These are phyloP conservation scores for Philotrypesis tridentata DNA, from an alignment of 1,140 invertebrate species.

Conservation along the genomic window DNA sequence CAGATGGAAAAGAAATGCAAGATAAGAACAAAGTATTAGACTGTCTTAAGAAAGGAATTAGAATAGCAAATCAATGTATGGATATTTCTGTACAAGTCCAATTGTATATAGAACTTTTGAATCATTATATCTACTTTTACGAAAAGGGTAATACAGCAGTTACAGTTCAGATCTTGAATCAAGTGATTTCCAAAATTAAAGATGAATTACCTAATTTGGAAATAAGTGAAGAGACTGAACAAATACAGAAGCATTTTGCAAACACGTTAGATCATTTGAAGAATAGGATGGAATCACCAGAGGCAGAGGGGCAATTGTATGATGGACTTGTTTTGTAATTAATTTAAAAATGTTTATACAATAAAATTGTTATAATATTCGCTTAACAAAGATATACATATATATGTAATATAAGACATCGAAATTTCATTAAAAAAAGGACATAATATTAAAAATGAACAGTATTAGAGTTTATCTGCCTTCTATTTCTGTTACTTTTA, in stretches of 20 bases:
- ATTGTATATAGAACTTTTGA: slow-evolving; percentile 94
- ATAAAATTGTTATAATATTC: slow-evolving; percentile 34
- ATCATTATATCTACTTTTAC: slow-evolving; percentile 95
- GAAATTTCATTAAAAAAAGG: slow-evolving; percentile 9
- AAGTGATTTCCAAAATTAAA: slow-evolving; percentile 93
- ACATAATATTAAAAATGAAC: too few species aligned
- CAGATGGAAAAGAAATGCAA: slow-evolving; percentile 84
- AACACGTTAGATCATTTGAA: slow-evolving; percentile 88
- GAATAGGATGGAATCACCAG: slow-evolving; percentile 67
- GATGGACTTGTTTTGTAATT: slow-evolving; percentile 75
- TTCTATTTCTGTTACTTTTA: too few species aligned
- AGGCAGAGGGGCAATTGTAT: slow-evolving; percentile 78
- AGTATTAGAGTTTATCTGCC: too few species aligned
- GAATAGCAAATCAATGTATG: slow-evolving; percentile 98
- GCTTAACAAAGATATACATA: slow-evolving; percentile 14
- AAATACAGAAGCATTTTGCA: slow-evolving; percentile 95
- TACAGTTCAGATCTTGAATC: slow-evolving; percentile 83
- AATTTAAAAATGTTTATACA: background rate
- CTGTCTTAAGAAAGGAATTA: slow-evolving; percentile 95
- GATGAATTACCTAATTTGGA: slow-evolving; percentile 95
- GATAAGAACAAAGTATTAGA: slow-evolving; percentile 94
- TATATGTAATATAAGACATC: slow-evolving; percentile 9
- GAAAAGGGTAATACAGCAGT: slow-evolving; percentile 91
- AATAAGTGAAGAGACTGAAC: slow-evolving; percentile 94
- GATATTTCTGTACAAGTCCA: slow-evolving; percentile 97